Percentiles rank a stretch among this genome's conserved stretches.
These are phyloP conservation scores for Drosophila cardini DNA, from an alignment of 1,140 invertebrate species.

Conservation along the genomic window DNA sequence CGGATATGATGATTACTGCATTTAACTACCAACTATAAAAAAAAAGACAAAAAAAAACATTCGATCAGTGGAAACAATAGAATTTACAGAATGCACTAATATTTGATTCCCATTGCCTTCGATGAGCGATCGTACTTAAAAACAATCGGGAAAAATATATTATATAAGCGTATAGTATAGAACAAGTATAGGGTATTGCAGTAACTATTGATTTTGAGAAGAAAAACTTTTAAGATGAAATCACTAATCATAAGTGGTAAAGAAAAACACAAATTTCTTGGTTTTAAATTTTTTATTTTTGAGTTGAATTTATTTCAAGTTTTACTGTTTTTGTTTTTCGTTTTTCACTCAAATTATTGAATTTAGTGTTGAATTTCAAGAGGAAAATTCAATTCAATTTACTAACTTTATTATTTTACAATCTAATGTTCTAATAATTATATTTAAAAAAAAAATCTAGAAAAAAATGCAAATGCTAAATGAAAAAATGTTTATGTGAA, in stretches of 20 bases:
- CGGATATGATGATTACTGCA: constrained; percentile 36
- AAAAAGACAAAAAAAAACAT: background rate
- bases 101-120: constrained; percentile 6
- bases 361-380: constrained; percentile 74
- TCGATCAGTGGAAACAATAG: constrained; percentile 2
- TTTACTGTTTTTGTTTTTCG: constrained; percentile 55
- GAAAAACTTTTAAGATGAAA: background rate
- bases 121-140: no score
- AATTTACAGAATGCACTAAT: background rate
- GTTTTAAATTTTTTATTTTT: constrained; percentile 7
- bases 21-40: background rate
- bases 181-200: no score
- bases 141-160: no score
- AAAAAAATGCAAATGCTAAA: background rate
- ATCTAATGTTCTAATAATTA: constrained; percentile 45
- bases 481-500: background rate
- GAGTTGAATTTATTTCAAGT: constrained; percentile 67
- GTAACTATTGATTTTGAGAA: no score
- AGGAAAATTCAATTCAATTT: constrained; percentile 77
- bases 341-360: constrained; percentile 69
- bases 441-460: constrained; percentile 42
- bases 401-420: constrained; percentile 42
- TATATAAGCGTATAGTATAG: no score
- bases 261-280: constrained; percentile 4
- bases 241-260: background rate